Percentiles rank a stretch among this genome's conserved stretches.
Evolutionary conservation across 2,797 vertebrate genomes (phyloP).

Genomic region (Diplodus sargus): DNA sequence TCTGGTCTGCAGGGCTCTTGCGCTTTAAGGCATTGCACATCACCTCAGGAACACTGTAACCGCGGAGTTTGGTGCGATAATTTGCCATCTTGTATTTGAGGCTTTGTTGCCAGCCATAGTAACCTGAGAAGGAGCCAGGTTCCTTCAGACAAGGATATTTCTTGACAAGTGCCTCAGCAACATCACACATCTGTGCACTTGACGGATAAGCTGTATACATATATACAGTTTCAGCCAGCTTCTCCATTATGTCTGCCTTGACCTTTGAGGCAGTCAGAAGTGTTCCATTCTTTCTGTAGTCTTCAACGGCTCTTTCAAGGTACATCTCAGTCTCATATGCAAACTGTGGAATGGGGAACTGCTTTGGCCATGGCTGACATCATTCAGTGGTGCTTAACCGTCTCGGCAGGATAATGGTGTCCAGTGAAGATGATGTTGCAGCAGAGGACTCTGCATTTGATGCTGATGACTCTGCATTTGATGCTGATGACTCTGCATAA

Average conservation of each 20-base stretch:
- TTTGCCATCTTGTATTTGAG: slow-evolving; percentile 50
- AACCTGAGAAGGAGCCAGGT: slow-evolving; percentile 35
- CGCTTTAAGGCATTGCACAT: slow-evolving; percentile 32
- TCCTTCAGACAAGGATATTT: slow-evolving; percentile 60
- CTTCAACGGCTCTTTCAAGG: slow-evolving; percentile 43
- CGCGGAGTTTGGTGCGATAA: slow-evolving; percentile 40
- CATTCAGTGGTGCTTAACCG: no score
- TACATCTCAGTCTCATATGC: slow-evolving; percentile 51
- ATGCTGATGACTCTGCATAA: slow-evolving; percentile 21
- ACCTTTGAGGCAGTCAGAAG: slow-evolving; percentile 35
- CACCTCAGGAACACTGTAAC: slow-evolving; percentile 43
- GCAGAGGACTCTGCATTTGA: slow-evolving; percentile 25
- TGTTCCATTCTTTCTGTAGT: slow-evolving; percentile 45
- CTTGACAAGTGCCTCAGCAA: slow-evolving; percentile 50
- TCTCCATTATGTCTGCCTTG: slow-evolving; percentile 33
- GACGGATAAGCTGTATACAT: slow-evolving; percentile 54
- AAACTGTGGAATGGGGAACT: slow-evolving; percentile 54
- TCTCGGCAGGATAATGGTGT: no score
- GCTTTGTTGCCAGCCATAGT: slow-evolving; percentile 59
- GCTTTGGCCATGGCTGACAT: slow-evolving; percentile 42
- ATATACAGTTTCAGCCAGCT: slow-evolving; percentile 26
- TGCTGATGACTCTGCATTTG: slow-evolving; percentile 25
- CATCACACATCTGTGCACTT: slow-evolving; percentile 43
- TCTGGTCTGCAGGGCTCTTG: slow-evolving; percentile 39
- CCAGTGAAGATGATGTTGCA: no score